These are phyloP conservation scores for Orthonevra nobilis DNA, from an alignment of 2,888 invertebrate species.

Conservation along the genomic window DNA sequence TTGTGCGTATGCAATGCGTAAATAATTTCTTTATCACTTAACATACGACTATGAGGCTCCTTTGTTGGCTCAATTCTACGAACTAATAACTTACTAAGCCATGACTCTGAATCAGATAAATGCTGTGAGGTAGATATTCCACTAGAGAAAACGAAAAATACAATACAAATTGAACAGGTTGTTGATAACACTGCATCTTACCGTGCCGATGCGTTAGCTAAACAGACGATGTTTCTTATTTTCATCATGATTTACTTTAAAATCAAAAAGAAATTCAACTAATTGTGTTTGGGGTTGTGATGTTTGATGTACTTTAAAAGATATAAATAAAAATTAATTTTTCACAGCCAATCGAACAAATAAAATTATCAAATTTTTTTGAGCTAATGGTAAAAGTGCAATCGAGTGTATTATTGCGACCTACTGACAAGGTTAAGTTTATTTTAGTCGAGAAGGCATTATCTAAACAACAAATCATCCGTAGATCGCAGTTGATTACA, in stretches of 20 bases:
- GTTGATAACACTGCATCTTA: neutral
- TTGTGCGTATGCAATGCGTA: slow-evolving; percentile 98
- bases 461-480: slow-evolving; percentile 20
- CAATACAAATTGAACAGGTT: neutral
- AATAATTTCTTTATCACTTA: slow-evolving; percentile 97
- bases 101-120: slow-evolving; percentile 83
- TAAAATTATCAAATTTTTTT: slow-evolving; percentile 1
- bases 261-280: neutral
- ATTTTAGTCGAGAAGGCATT: slow-evolving; percentile 38
- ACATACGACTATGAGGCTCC: slow-evolving; percentile 97
- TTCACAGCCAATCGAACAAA: slow-evolving; percentile 7
- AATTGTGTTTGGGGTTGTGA: neutral
- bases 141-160: slow-evolving; percentile 62
- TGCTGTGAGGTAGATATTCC: slow-evolving; percentile 74
- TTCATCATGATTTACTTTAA: slow-evolving; percentile 44
- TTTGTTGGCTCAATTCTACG: slow-evolving; percentile 96
- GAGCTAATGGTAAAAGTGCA: slow-evolving; percentile 22
- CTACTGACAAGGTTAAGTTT: slow-evolving; percentile 58
- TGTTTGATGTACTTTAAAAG: neutral
- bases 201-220: slow-evolving; percentile 40
- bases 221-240: slow-evolving; percentile 13
- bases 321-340: slow-evolving; percentile 17
- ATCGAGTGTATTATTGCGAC: slow-evolving; percentile 2
- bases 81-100: slow-evolving; percentile 93
- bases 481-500: slow-evolving; percentile 2